Base-by-base conservation (phyloP, 2,888 invertebrate species). In the Erebia ligea region DNA sequence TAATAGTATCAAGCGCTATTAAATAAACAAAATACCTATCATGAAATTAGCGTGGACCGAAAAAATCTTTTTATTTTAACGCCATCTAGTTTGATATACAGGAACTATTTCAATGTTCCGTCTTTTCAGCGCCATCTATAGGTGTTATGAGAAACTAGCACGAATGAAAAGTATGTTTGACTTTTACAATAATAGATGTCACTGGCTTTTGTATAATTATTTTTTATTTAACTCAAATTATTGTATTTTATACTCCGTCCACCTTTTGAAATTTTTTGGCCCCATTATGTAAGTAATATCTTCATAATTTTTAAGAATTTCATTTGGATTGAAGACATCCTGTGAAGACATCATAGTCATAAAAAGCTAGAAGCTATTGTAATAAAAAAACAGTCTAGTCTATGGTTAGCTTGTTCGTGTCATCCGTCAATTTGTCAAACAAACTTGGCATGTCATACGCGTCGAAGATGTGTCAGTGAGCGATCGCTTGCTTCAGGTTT, bases 381-480 rank as follows among this genome's bases (percentile, higher is more conserved):
- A 17, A n/a, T 34, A 34, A n/a, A 34, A 58, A 34, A 15, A 2
- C n/a, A n/a, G 15, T 4, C 58, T 5, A 10, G 19, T 61, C 61
- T 61, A 13, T 63, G 63, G 50, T 50, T 40, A 40, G 13, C 61
- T 17, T 52, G 8, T n/a, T n/a, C 34, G 17, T 77, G 75, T 73
- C 77, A 76, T 67, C 71, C 52, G 17, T 69, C 67, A 73, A 71
- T 59, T 77, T 79, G 80, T 78, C 34, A 34, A 34, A 34, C 34
- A 34, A 25, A 50, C n/a, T 48, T 45, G 25, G 78, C 92, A 92
- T 80, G 90, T 91, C 92, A 92, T 91, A 90, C 89, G 92, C 92
- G 92, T 90, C 86, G 86, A 82, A 83, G 88, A 90, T 92, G 90
- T 92, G 92, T 92, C 90, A 90, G 88, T 86, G 87, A 84, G 81